Conservation (phyloP, 2,113 vertebrate species). For the Gavialis gangeticus region DNA sequence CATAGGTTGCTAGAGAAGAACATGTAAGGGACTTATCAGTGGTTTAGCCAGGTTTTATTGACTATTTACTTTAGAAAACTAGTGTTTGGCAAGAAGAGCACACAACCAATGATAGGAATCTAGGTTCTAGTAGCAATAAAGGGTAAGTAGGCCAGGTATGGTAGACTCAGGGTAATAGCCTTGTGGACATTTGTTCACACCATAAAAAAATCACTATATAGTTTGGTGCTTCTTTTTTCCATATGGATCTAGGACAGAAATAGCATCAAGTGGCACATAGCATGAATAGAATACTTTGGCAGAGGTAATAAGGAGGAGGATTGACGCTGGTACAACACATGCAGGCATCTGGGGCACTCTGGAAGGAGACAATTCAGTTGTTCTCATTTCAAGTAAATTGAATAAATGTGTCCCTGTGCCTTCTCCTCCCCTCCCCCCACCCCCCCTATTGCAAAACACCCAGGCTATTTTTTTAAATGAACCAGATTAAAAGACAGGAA, state of each 20-base stretch:
- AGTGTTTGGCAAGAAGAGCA: background rate
- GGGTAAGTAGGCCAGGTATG: background rate
- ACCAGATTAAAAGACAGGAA: background rate
- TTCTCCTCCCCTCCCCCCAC: too few relatives aligned
- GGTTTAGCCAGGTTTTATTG: background rate
- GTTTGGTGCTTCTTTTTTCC: background rate
- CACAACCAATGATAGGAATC: background rate
- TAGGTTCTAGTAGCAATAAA: background rate
- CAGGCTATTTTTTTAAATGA: background rate
- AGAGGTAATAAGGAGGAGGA: background rate
- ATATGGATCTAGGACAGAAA: fast-evolving
- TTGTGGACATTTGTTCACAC: fast-evolving
- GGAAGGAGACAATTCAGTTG: background rate
- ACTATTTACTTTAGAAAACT: too few relatives aligned
- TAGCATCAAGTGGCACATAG: background rate
- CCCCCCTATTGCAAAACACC: background rate
- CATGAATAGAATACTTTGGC: background rate
- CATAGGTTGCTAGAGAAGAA: fast-evolving
- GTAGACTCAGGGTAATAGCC: background rate
- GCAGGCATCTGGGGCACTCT: background rate
- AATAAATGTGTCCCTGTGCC: background rate
- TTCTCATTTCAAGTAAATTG: background rate
- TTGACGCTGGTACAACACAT: background rate
- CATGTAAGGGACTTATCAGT: fast-evolving
- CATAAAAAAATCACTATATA: fast-evolving